Base-by-base conservation (phyloP, 1,140 invertebrate genomes). In the Battus philenor region DNA sequence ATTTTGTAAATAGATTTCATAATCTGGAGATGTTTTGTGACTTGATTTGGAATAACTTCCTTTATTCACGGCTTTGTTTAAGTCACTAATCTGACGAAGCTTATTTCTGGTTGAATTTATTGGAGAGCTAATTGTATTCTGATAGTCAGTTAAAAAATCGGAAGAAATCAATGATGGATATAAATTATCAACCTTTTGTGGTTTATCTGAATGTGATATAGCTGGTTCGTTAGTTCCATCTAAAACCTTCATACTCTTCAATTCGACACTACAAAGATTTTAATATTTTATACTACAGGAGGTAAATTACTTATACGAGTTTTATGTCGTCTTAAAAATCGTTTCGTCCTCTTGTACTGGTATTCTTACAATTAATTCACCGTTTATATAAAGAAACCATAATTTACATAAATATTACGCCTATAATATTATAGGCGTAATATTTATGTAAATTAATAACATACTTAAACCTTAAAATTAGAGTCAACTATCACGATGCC, bases 1-100 rank as follows among this genome's bases (percentile, higher is more conserved):
- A 41, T 75, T 73, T 57, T 75, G 52, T 7, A 57, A 60, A n/a
- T 59, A 71, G 10, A 68, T 54, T 36, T 79, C 75, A 44, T 70
- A 79, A 38, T 76, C 75, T 27, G 56, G 44, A 38, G 36, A 57
- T 4, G 22, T 15, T 44, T 52, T 60, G 10, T 52, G 47, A 4
- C 26, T n/a, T 32, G 51, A 52, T 1, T 34, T 38, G 26, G 5
- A 34, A 34, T 54, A 50, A 4, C 24, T 50, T 44, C 53, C 56
- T 17, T 34, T 53, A 11, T 11, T 9, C 29, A 47, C 39, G n/a
- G 53, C 56, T 17, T 34, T 53, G 13, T 56, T 61, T 8, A 44
- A 33, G 20, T 41, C 24, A 9, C 2, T 10, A 2, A 17, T 6
- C 9, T 11, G 26, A 4, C 16, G 24, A 15, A 27, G 29, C 16